Evolutionary conservation across 2,113 vertebrate species (phyloP).

Genomic region (Odocoileus hemionus): DNA sequence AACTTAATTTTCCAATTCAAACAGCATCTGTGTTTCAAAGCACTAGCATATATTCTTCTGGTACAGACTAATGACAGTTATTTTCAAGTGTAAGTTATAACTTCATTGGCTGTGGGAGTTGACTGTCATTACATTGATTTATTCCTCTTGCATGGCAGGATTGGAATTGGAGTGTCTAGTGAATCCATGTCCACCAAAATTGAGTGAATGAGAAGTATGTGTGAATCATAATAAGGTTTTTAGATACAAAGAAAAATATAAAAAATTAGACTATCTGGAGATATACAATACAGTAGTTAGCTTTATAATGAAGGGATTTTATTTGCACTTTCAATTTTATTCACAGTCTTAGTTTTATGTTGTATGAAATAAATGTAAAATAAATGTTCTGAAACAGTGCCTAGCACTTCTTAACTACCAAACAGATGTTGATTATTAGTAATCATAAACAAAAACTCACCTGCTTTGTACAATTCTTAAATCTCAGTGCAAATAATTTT

Average conservation of each 20-base stretch:
- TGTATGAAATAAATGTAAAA: neutral
- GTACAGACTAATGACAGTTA: conserved; percentile 32
- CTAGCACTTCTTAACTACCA: neutral
- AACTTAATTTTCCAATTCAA: conserved; percentile 63
- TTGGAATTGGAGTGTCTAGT: neutral
- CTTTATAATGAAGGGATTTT: neutral
- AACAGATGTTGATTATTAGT: neutral
- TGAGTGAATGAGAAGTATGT: neutral
- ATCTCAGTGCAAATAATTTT: neutral
- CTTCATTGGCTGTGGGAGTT: neutral
- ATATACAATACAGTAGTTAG: neutral
- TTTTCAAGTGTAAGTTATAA: conserved; percentile 36
- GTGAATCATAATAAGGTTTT: neutral
- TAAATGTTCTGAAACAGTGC: neutral
- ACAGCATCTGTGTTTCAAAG: conserved; percentile 8
- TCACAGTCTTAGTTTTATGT: neutral
- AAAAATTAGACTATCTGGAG: neutral
- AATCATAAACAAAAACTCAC: neutral
- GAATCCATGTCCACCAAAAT: neutral
- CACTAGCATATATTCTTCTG: neutral
- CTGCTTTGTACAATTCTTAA: neutral
- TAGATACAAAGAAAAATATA: neutral
- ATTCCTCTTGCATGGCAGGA: neutral
- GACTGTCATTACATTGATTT: neutral
- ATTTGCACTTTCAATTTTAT: neutral